Conservation (phyloP, 1,140 invertebrate genomes). For the Heliconius eleuchia region DNA sequence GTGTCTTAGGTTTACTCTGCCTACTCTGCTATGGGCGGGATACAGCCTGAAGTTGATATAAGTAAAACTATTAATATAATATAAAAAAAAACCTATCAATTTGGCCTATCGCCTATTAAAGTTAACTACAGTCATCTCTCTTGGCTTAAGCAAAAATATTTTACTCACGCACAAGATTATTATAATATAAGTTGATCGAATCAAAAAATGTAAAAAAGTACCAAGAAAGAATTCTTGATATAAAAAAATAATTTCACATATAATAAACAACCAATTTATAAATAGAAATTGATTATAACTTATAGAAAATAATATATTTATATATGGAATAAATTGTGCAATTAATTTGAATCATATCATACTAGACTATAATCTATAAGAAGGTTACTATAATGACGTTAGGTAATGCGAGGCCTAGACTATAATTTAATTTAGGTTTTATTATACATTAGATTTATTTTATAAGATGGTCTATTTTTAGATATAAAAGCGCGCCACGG, state of each 20-base stretch:
- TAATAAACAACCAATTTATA: neutral
- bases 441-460: conserved; percentile 4
- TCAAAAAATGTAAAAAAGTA: no score
- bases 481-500: neutral
- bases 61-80: no score
- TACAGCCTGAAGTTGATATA: no score
- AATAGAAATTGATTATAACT: neutral
- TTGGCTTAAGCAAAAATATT: no score
- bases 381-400: neutral
- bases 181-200: no score
- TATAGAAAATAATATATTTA: neutral
- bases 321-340: conserved; percentile 8
- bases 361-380: neutral
- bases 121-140: no score
- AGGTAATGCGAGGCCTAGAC: conserved; percentile 6
- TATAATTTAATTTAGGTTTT: conserved; percentile 13
- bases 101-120: no score
- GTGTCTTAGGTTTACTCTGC: no score
- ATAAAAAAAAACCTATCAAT: no score
- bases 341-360: neutral
- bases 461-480: neutral
- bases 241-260: neutral
- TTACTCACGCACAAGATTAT: no score
- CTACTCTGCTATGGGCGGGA: no score
- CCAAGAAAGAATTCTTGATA: neutral